Base-by-base conservation (phyloP, 2,113 vertebrate genomes). In the Nothoprocta perdicaria region DNA sequence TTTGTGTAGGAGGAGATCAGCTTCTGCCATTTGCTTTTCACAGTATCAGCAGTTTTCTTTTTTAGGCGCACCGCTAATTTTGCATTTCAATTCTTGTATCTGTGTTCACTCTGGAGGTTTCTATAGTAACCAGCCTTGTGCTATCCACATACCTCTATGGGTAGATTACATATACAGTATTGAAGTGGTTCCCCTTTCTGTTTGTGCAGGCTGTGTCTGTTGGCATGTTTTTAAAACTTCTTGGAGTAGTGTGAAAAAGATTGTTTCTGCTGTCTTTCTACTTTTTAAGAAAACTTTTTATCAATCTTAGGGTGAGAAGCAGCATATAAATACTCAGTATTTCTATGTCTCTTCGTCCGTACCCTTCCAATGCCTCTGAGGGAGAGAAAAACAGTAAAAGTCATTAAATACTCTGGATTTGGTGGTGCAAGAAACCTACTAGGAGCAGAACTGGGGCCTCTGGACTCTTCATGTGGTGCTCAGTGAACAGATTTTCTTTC, bases 41-140 rank as follows among this genome's bases (percentile, higher is more conserved):
- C 26, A 27, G 14, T 82, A 87, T 75, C 83, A 91, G 48, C 81
- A 67, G 6, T 66, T 90, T 81, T 66, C 31, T 52, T 75, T 82
- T 69, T 52, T 15, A 58, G 80, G 68, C 80, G 50, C 35, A 22
- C 22, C 91, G 80, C 40, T 81, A 48, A 89, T 72, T 93, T 89
- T 96, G 58, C 53, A 63, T 91, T 95, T 91, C 67, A 79, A 1
- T 65, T 89, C 5, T 53, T 61, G 60, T 73, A 62, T 83, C 61
- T 91, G 1, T 79, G 50, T 74, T 86, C 88, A 45, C 38, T 87
- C 7, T 68, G 79, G 57, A 22, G 0, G 86, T 89, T 96, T 88
- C 90, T 84, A 84, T 86, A 90, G 90, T 78, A 91, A 92, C 86
- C 43, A 91, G 18, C 46, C 35, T 74, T 69, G 55, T 83, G 40